These are phyloP conservation scores for Nasonia vitripennis DNA, from an alignment of 1,140 invertebrate species.

Conservation along the genomic window DNA sequence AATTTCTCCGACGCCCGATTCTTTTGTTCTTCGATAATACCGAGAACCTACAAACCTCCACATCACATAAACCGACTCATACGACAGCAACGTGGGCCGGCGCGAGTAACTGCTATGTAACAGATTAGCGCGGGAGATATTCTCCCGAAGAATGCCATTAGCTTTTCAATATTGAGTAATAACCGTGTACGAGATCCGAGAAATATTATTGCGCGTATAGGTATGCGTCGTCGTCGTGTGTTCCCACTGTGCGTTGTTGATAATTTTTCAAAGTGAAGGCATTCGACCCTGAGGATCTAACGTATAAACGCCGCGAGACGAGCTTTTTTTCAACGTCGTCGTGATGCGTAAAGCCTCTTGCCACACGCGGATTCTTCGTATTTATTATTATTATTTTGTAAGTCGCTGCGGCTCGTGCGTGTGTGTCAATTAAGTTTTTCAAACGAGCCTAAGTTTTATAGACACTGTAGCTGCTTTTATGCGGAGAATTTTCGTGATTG, in stretches of 20 bases:
- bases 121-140: not conserved
- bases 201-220: constrained; percentile 22
- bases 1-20: not conserved
- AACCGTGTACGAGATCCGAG: not conserved
- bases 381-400: constrained; percentile 15
- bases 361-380: constrained; percentile 15
- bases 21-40: constrained; percentile 9
- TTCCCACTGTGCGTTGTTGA: not conserved
- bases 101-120: not conserved
- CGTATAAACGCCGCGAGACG: not conserved
- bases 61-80: not conserved
- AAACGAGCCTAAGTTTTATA: not conserved
- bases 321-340: constrained; percentile 13
- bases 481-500: not conserved
- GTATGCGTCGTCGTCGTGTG: not conserved
- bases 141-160: constrained; percentile 31
- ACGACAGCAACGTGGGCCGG: not conserved
- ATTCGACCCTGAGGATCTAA: not conserved
- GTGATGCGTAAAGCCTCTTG: constrained; percentile 9
- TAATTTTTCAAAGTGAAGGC: constrained; percentile 13
- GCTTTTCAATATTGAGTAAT: constrained; percentile 44
- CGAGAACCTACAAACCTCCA: not conserved
- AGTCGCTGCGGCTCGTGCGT: not conserved
- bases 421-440: not conserved
- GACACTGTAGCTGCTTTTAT: not conserved